Evolutionary conservation across 2,888 invertebrate species (phyloP).

Genomic region (Thecophora atra): DNA sequence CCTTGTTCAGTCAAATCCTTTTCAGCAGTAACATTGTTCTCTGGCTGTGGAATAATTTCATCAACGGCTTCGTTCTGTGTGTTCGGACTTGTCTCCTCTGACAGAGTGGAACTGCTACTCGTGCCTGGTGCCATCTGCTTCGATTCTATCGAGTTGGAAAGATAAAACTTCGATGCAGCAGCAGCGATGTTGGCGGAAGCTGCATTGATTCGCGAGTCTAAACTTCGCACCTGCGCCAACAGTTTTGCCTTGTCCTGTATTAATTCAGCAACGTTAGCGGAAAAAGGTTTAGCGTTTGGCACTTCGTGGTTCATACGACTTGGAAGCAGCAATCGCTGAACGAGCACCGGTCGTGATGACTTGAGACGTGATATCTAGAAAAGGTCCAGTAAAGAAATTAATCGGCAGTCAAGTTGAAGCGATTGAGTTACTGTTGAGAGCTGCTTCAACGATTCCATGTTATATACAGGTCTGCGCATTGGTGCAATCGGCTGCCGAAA

Average conservation of each 20-base stretch:
- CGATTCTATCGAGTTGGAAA: constrained; percentile 19
- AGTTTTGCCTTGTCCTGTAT: constrained; percentile 26
- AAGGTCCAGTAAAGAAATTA: background rate
- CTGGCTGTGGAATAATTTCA: background rate
- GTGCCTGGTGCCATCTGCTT: constrained; percentile 3
- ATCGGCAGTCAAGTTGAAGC: background rate
- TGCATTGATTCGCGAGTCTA: background rate
- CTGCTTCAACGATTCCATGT: constrained; percentile 59
- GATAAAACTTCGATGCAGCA: background rate
- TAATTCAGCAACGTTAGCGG: constrained; percentile 50
- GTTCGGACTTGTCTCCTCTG: background rate
- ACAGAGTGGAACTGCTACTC: background rate
- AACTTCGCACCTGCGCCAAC: constrained; percentile 37
- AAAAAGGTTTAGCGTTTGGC: constrained; percentile 52
- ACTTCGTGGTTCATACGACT: constrained; percentile 64
- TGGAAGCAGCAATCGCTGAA: constrained; percentile 78
- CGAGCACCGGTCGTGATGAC: constrained; percentile 71
- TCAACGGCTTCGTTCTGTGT: background rate
- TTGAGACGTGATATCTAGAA: constrained; percentile 58
- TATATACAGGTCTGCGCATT: constrained; percentile 55
- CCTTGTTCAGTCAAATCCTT: background rate
- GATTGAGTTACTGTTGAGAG: constrained; percentile 52
- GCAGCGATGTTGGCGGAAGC: background rate
- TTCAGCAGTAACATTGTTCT: background rate
- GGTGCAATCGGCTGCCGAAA: constrained; percentile 60